Percentiles rank a stretch among this genome's conserved stretches.
These are phyloP conservation scores for Epirrhoe tristata DNA, from an alignment of 2,888 invertebrate species.

Conservation along the genomic window DNA sequence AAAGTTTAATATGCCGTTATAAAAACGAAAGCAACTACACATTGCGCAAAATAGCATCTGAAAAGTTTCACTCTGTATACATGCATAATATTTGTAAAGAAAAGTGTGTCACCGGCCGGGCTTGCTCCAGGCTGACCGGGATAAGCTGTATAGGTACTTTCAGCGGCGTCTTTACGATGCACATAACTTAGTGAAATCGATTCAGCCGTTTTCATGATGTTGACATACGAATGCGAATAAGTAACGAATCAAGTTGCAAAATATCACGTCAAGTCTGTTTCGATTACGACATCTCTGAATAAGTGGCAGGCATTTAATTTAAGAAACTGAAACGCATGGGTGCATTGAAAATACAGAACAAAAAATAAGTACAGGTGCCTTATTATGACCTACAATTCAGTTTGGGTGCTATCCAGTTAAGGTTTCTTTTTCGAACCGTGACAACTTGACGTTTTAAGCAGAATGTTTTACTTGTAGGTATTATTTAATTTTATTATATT, in stretches of 20 bases:
- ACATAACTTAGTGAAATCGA: slow-evolving; percentile 43
- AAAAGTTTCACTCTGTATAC: slow-evolving; percentile 11
- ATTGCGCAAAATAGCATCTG: not conserved
- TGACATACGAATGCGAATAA: slow-evolving; percentile 44
- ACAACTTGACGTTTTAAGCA: too few relatives aligned
- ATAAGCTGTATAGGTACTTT: slow-evolving; percentile 27
- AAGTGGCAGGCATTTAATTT: slow-evolving; percentile 38
- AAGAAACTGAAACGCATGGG: slow-evolving; percentile 35
- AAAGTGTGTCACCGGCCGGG: slow-evolving; percentile 33
- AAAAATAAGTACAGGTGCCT: slow-evolving; percentile 17
- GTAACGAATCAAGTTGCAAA: slow-evolving; percentile 44
- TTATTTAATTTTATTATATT: too few relatives aligned
- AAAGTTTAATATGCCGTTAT: not conserved
- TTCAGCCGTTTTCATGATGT: slow-evolving; percentile 43
- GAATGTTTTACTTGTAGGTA: too few relatives aligned
- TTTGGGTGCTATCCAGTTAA: too few relatives aligned
- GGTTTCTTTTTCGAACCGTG: too few relatives aligned
- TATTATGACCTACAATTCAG: not conserved
- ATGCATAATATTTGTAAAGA: slow-evolving; percentile 9
- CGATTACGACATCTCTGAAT: slow-evolving; percentile 43
- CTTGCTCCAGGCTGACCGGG: slow-evolving; percentile 21
- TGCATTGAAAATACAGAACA: slow-evolving; percentile 24
- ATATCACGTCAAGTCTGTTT: slow-evolving; percentile 44
- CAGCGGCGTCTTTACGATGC: slow-evolving; percentile 27
- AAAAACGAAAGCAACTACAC: not conserved